Evolutionary conservation across 2,113 vertebrate species (phyloP), one percentile per base, ranked within the genome.

Genomic region (Corydoras maculifer): DNA sequence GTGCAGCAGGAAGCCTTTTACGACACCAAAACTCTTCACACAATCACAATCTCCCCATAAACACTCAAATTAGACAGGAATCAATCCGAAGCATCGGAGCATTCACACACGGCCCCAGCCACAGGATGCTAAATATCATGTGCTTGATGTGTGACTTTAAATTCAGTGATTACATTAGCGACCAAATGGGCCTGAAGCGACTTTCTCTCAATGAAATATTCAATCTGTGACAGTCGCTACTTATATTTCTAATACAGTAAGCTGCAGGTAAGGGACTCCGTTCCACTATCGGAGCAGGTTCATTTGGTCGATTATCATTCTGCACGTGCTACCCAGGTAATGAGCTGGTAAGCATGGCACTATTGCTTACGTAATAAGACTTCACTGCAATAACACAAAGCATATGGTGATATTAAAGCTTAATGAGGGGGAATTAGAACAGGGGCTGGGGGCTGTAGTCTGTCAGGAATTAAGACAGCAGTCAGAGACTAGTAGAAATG

Each of bases 1-100:
- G 82, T 72, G 81, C 58, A 62, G 60, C 57, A 67, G 59, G 64
- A 75, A 13, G 65, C 61, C 73, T 48, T 51, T 59, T 65, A 53
- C 59, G 29, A 57, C 15, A 10, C 31, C 61, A 62, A 54, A 69
- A 63, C 68, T 75, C 63, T 61, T 66, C 55, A 72, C 55, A 72
- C 72, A 68, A 65, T 10, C 55, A 68, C 72, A 68, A 65, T 10
- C 30, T 61, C 29, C 32, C 48, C 73, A 67, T 63, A 76, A 72
- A 65, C 58, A 12, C 51, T 14, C 9, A 3, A 53, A 55, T 58
- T 55, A 25, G 29, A 51, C 12, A 32, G 30, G 58, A 67, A 76
- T 73, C 51, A 29, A 67, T 65, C 31, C 55, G 57, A 58, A 35
- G 51, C 48, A 72, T 54, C 18, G 65, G 15, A 58, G 65, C 58